Conservation (phyloP, 2,888 invertebrate genomes). For the Odiellus spinosus region DNA sequence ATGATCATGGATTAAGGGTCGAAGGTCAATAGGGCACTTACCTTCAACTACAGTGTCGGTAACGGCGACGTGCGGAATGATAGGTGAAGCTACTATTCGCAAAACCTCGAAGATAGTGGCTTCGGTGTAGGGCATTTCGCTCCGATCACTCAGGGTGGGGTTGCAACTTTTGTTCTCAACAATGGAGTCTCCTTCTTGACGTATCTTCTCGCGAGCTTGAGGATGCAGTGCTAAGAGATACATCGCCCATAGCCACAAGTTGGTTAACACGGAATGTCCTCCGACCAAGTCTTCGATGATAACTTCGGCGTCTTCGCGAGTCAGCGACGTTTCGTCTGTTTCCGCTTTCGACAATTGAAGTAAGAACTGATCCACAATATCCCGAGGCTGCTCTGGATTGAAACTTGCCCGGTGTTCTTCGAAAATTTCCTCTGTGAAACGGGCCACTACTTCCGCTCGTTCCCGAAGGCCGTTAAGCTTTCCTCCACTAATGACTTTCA, state of each 20-base stretch:
- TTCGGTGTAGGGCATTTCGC: slow-evolving; percentile 57
- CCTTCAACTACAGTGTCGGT: slow-evolving; percentile 53
- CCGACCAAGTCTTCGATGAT: slow-evolving; percentile 52
- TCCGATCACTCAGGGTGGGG: slow-evolving; percentile 41
- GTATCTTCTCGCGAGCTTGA: slow-evolving; percentile 43
- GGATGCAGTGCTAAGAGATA: slow-evolving; percentile 45
- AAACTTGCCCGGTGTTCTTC: slow-evolving; percentile 7
- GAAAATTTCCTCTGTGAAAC: slow-evolving; percentile 10
- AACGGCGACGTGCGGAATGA: slow-evolving; percentile 75
- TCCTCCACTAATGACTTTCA: slow-evolving; percentile 47
- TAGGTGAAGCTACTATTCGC: slow-evolving; percentile 64
- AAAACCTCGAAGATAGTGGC: slow-evolving; percentile 64
- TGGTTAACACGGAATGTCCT: slow-evolving; percentile 73
- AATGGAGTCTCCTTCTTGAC: slow-evolving; percentile 40
- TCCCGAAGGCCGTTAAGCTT: slow-evolving; percentile 35
- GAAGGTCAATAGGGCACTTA: slow-evolving; percentile 25
- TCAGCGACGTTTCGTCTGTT: slow-evolving; percentile 8
- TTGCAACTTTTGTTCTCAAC: slow-evolving; percentile 23
- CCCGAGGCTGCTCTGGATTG: slow-evolving; percentile 9
- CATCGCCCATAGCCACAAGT: slow-evolving; percentile 52
- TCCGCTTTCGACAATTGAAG: slow-evolving; percentile 10
- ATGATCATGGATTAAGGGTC: no score
- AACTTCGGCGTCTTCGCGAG: slow-evolving; percentile 14
- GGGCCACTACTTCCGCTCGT: slow-evolving; percentile 8
- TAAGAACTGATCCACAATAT: slow-evolving; percentile 16